Conservation (phyloP, 2,888 invertebrate species). For the Tholera decimalis region DNA sequence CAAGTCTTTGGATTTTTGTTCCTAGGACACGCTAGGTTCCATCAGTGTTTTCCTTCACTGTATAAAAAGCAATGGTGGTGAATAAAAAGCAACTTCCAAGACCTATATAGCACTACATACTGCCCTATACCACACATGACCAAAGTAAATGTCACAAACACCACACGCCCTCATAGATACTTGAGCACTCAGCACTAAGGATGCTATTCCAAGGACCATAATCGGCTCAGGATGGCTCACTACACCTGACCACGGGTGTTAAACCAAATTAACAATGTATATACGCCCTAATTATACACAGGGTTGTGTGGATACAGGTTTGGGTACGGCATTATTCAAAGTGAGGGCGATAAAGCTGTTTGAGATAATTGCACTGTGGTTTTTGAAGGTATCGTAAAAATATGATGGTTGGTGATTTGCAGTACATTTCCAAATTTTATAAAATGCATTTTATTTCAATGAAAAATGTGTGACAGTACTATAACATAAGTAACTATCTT, state of each 20-base stretch:
- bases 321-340: conserved; percentile 26
- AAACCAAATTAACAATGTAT: conserved; percentile 75
- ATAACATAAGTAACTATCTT: no score
- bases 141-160: conserved; percentile 14
- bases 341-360: conserved; percentile 28
- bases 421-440: no score
- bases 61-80: no score
- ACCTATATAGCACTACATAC: no score
- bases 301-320: conserved; percentile 30
- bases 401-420: not conserved
- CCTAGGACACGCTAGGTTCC: no score
- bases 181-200: conserved; percentile 43
- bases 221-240: conserved; percentile 69
- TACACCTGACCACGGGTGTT: conserved; percentile 77
- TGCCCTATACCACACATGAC: conserved; percentile 6
- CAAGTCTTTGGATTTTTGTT: no score
- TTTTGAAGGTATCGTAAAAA: not conserved
- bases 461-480: no score
- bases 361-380: not conserved
- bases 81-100: not conserved
- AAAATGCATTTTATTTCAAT: no score
- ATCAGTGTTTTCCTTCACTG: no score
- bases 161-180: conserved; percentile 32
- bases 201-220: conserved; percentile 47
- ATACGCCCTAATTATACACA: conserved; percentile 57